These are phyloP conservation scores for Cisticola juncidis DNA, from an alignment of 2,113 vertebrate species.

Conservation along the genomic window DNA sequence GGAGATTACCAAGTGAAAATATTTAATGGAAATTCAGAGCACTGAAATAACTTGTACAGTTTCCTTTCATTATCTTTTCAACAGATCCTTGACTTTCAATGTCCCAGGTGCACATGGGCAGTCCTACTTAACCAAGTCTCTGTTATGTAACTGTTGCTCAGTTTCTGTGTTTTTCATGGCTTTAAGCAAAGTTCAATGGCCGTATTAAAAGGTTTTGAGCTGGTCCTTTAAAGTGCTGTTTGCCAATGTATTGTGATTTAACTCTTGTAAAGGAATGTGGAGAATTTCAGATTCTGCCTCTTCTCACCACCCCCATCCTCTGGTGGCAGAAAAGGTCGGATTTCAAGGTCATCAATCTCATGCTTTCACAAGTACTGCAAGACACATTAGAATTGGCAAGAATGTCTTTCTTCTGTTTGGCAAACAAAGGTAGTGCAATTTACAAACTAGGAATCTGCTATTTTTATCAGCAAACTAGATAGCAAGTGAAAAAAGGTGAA, in stretches of 20 bases:
- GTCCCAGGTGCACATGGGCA: fast-evolving
- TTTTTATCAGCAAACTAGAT: background rate
- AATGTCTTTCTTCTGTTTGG: background rate
- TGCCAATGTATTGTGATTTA: background rate
- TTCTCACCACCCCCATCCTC: background rate
- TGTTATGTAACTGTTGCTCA: background rate
- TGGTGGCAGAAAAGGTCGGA: background rate
- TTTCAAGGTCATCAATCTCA: background rate
- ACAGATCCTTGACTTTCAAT: background rate
- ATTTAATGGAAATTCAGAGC: background rate
- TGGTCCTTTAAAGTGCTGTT: background rate
- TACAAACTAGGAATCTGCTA: background rate
- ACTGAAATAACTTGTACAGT: background rate
- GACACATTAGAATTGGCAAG: background rate
- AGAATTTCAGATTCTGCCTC: background rate
- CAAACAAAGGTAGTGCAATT: background rate
- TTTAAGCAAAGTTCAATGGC: background rate
- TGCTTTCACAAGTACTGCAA: background rate
- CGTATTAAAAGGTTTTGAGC: background rate
- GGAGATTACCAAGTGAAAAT: background rate
- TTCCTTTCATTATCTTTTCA: background rate
- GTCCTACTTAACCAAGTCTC: background rate
- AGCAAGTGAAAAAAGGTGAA: background rate
- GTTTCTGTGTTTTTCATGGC: background rate
- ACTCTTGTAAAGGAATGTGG: background rate